Base-by-base conservation (phyloP, 2,888 invertebrate genomes). In the Amphiduros pacificus region DNA sequence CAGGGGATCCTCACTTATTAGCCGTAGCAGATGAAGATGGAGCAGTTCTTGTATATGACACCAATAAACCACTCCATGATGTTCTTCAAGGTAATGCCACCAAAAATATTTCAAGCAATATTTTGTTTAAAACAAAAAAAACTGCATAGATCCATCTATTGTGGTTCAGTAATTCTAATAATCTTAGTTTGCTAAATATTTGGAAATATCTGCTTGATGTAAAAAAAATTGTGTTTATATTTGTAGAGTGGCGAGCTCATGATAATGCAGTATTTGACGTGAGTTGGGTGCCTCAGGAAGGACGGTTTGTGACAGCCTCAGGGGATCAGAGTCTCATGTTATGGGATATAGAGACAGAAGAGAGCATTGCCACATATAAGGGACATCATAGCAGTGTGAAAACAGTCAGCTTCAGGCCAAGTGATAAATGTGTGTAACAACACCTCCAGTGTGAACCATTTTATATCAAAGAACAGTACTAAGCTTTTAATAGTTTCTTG, bases 231-330 rank as follows among this genome's bases (percentile, higher is more conserved):
- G 11, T 26, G 17, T 24, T 49, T 32, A 22, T 51, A 49, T 36
- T 61, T 65, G 14, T 68, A 81, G 80, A 74, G 22, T 81, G 77
- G 77, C 66, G 71, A 26, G 77, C 77, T 11, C 94, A 94, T 82
- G 87, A 87, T 73, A 94, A 94, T 85, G 94, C 94, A 0, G 90
- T 94, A 32, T 94, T 94, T 78, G 94, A 94, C 80, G 79, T 94
- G 57, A 90, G 90, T 0, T 95, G 94, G 94, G 89, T 90, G 84
- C 89, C 90, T 0, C 86, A 87, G 0, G 86, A 89, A 40, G 74
- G 87, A 88, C 86, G 90, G 41, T 85, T 94, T 62, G 88, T 94
- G 0, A 93, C 93, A 3, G 93, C 90, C 0, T 92, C 93, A 50
- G 90, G 89, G 78, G 94, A 94, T 81, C 91, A 93, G 77, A 89